Percentiles rank a stretch among this genome's conserved stretches.
phyloP scores from a whole-genome alignment of 2,888 invertebrate species.

The Apomyelois bistriatella region DNA sequence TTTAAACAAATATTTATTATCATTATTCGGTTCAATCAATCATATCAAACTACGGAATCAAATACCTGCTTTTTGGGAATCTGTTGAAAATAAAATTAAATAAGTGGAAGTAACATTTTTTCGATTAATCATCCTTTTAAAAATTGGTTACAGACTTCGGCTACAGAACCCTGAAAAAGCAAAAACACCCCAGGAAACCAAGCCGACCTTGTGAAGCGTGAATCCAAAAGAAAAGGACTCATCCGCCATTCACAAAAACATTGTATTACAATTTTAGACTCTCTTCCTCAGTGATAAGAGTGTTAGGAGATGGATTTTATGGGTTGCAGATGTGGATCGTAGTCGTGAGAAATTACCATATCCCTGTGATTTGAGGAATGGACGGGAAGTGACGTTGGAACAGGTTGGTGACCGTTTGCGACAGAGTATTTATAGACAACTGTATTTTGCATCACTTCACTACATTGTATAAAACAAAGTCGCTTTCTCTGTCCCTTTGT shows the following conservation, averaged over 20 bases:
- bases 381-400: slow-evolving; percentile 3
- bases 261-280: not conserved
- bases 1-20: too few relatives aligned
- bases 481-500: too few relatives aligned
- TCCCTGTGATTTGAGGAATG: slow-evolving; percentile 1
- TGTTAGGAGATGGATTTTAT: not conserved
- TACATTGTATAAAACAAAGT: too few relatives aligned
- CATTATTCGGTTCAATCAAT: too few relatives aligned
- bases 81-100: too few relatives aligned
- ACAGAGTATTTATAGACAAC: too few relatives aligned
- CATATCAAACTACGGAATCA: too few relatives aligned
- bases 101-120: too few relatives aligned
- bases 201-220: slow-evolving; percentile 4
- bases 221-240: not conserved
- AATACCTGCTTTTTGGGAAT: too few relatives aligned
- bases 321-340: slow-evolving; percentile 2
- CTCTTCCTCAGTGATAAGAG: not conserved
- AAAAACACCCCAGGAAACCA: slow-evolving; percentile 1
- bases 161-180: not conserved
- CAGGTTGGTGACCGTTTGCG: not conserved
- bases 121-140: too few relatives aligned
- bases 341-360: slow-evolving; percentile 11
- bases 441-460: too few relatives aligned
- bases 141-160: not conserved
- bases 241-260: not conserved